These are phyloP conservation scores for Limanda limanda DNA, from an alignment of 2,113 vertebrate genomes.

Conservation along the genomic window DNA sequence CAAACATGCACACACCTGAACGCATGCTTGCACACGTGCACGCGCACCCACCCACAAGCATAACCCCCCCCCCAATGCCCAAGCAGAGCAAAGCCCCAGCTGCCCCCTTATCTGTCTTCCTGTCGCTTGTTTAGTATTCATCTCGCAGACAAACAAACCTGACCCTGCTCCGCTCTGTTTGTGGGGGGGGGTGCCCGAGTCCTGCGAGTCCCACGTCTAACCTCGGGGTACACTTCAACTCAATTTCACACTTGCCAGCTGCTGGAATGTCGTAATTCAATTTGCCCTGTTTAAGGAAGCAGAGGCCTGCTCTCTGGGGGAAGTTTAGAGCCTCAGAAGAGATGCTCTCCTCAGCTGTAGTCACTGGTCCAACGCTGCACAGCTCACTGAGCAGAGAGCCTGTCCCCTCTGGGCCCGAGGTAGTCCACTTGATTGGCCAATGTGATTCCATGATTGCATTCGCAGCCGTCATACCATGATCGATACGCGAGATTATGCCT, in stretches of 20 bases:
- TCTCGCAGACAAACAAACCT: slow-evolving; percentile 41
- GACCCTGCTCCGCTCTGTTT: slow-evolving; percentile 42
- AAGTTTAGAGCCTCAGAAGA: slow-evolving; percentile 58
- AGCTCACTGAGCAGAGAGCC: slow-evolving; percentile 40
- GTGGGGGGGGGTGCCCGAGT: slow-evolving; percentile 61
- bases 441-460: slow-evolving; percentile 41
- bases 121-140: slow-evolving; percentile 71
- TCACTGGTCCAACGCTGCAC: slow-evolving; percentile 55
- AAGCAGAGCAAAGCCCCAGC: slow-evolving; percentile 38
- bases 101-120: slow-evolving; percentile 57
- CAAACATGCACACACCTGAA: slow-evolving; percentile 46
- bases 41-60: slow-evolving; percentile 53
- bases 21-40: slow-evolving; percentile 33
- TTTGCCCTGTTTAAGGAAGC: slow-evolving; percentile 78
- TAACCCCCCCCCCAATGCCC: slow-evolving; percentile 34
- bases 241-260: slow-evolving; percentile 81
- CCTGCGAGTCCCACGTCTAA: slow-evolving; percentile 66
- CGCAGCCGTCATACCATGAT: slow-evolving; percentile 29
- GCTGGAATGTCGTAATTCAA: slow-evolving; percentile 81
- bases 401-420: slow-evolving; percentile 40
- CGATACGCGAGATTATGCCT: slow-evolving; percentile 39
- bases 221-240: slow-evolving; percentile 75
- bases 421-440: slow-evolving; percentile 37
- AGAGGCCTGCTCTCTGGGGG: slow-evolving; percentile 59
- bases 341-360: slow-evolving; percentile 62